These are phyloP conservation scores for Corythoichthys haematopterus DNA, from an alignment of 2,113 vertebrate genomes.

Conservation along the genomic window DNA sequence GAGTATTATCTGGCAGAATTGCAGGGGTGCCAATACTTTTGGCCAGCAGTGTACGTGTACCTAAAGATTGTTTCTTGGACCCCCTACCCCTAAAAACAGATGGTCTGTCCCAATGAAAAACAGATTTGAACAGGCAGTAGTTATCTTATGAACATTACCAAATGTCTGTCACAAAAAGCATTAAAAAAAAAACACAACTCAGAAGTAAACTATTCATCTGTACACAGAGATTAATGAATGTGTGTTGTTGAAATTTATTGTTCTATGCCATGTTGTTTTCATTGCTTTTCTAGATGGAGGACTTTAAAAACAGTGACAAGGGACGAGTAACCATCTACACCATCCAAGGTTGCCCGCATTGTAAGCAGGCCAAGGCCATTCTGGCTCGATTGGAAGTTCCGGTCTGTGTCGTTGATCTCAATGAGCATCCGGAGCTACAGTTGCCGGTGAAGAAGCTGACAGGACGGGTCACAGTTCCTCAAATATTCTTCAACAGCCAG, in stretches of 20 bases:
- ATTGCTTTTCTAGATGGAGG: slow-evolving; percentile 50
- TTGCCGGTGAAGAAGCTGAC: slow-evolving; percentile 62
- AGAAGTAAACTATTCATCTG: too few relatives aligned
- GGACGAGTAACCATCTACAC: slow-evolving; percentile 73
- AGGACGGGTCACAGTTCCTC: slow-evolving; percentile 67
- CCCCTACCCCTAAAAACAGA: too few relatives aligned
- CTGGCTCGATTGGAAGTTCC: slow-evolving; percentile 59
- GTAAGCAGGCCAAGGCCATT: slow-evolving; percentile 65
- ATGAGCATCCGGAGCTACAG: slow-evolving; percentile 55
- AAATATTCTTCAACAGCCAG: slow-evolving; percentile 75
- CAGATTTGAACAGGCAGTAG: too few relatives aligned
- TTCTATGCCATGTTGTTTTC: not conserved
- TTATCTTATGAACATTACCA: too few relatives aligned
- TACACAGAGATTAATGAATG: too few relatives aligned
- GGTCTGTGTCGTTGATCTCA: slow-evolving; percentile 65
- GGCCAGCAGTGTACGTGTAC: too few relatives aligned
- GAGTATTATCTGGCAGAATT: too few relatives aligned
- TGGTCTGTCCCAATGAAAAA: too few relatives aligned
- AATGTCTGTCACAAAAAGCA: too few relatives aligned
- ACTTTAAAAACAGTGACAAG: slow-evolving; percentile 23
- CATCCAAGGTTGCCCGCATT: slow-evolving; percentile 71
- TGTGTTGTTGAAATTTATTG: not conserved
- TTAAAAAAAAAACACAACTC: too few relatives aligned
- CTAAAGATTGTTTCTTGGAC: too few relatives aligned
- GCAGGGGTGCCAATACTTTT: too few relatives aligned